Base-by-base conservation (phyloP, 1,140 invertebrate genomes). In the Polypedilum pembai region DNA sequence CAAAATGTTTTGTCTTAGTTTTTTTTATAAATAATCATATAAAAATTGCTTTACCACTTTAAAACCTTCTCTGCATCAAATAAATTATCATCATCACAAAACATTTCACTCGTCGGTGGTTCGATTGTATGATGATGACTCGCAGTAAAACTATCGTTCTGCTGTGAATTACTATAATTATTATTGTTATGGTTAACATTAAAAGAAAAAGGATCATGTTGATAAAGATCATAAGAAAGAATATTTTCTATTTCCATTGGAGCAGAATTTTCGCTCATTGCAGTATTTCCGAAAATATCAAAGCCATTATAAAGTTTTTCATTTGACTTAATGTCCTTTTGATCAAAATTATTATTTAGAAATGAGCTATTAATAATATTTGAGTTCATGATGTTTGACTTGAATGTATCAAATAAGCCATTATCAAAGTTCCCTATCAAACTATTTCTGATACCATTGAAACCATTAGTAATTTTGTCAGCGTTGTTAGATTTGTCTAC, bases 191-290 rank as follows among this genome's bases (percentile, higher is more conserved):
- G 24, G 24, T 33, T 33, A 33, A 33, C 24, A 33, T 33, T 33
- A 33, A 33, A 33, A 3, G 24, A 56, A n/a, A 69, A 21, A 7
- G 65, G 20, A 21, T 69, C 65, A 20, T 69, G 65, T 20, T 5
- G 17, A 18, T 69, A 21, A 10, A 69, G 8, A 18, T 69, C 65
- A 21, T 69, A 69, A 21, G 65, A 21, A 18, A 69, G 17, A 20
- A 69, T 69, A 21, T 21, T 69, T 18, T 69, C 65, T 20, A 69
- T 18, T 8, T 69, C 65, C 65, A 69, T 69, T 21, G 65, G 65
- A 20, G 65, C 18, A 20, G 65, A 4, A 18, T n/a, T 10, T 18
- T 20, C 17, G 1, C 2, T 33, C 5, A 18, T 8, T 5, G 17
- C 65, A 69, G n/a, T 12, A 69, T 69, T 69, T 56, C 45, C 45